These are phyloP conservation scores for Drosophila infuscata DNA, from an alignment of 2,888 invertebrate species.

Conservation along the genomic window DNA sequence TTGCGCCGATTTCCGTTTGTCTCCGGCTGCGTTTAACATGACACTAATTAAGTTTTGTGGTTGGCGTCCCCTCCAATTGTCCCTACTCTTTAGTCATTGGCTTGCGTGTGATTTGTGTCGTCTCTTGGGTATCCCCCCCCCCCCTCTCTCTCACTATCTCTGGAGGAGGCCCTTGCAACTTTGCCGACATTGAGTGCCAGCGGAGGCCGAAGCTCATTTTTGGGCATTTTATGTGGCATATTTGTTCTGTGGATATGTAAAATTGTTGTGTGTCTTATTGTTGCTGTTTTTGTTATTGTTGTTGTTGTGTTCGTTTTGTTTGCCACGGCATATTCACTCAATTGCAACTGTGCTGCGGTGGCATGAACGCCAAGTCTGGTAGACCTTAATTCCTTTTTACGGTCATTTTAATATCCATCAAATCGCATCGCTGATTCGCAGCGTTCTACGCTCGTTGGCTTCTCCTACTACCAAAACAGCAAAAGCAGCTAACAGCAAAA, in stretches of 20 bases:
- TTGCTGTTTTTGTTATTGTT: constrained; percentile 7
- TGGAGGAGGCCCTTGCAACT: constrained; percentile 58
- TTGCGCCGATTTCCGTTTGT: constrained; percentile 72
- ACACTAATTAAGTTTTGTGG: constrained; percentile 82
- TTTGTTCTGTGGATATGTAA: constrained; percentile 75
- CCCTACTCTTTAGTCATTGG: constrained; percentile 33
- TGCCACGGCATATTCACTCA: constrained; percentile 67
- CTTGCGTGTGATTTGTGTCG: constrained; percentile 74
- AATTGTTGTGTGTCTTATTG: constrained; percentile 35
- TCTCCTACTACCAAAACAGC: constrained; percentile 31
- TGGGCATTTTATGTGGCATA: constrained; percentile 61
- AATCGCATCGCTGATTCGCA: constrained; percentile 83
- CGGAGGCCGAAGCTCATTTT: constrained; percentile 32
- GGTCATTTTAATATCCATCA: constrained; percentile 85
- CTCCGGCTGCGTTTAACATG: constrained; percentile 73
- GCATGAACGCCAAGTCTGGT: constrained; percentile 75
- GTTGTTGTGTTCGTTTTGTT: constrained; percentile 38
- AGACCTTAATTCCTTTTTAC: constrained; percentile 85
- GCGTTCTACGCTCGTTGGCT: constrained; percentile 75
- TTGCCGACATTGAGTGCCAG: constrained; percentile 63
- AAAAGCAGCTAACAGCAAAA: neutral
- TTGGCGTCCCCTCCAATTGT: constrained; percentile 35
- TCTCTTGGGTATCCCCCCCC: constrained; percentile 14
- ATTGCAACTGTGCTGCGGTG: constrained; percentile 68
- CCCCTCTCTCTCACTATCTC: neutral